Evolutionary conservation across 2,113 vertebrate genomes (phyloP).

Genomic region (Chloebia gouldiae): DNA sequence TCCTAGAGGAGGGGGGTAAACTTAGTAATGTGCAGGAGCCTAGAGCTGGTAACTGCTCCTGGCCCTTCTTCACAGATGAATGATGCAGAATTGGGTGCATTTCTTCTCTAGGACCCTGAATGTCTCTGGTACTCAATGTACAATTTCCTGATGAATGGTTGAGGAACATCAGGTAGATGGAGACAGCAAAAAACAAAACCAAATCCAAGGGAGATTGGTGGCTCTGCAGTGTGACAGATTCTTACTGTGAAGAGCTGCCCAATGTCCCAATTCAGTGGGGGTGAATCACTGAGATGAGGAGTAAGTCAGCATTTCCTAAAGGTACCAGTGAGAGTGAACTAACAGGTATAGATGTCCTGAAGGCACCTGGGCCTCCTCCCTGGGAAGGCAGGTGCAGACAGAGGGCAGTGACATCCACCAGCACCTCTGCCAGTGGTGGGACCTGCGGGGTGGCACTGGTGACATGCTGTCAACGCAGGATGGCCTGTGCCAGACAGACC

Average conservation of each 20-base stretch:
- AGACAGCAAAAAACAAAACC: neutral
- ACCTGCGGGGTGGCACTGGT: fast-evolving
- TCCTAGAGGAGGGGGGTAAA: no score
- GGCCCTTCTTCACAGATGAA: neutral
- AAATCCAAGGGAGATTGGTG: neutral
- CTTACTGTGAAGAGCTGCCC: neutral
- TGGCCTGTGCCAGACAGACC: fast-evolving
- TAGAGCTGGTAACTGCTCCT: neutral
- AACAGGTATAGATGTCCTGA: neutral
- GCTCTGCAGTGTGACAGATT: neutral
- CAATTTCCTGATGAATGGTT: neutral
- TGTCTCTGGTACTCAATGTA: fast-evolving
- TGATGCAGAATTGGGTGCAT: neutral
- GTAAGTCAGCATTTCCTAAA: neutral
- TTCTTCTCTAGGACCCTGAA: neutral
- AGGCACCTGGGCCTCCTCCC: neutral
- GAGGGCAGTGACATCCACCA: neutral
- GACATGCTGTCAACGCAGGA: fast-evolving
- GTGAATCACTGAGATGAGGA: neutral
- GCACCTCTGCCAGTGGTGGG: fast-evolving
- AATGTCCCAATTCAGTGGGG: neutral
- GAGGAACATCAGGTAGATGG: neutral
- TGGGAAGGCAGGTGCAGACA: neutral
- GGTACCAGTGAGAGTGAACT: neutral
- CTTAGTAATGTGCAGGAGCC: neutral